Evolutionary conservation across 1,140 invertebrate species (phyloP), one percentile per base, ranked within the genome.

Genomic region (Leptonema lineaticorne): DNA sequence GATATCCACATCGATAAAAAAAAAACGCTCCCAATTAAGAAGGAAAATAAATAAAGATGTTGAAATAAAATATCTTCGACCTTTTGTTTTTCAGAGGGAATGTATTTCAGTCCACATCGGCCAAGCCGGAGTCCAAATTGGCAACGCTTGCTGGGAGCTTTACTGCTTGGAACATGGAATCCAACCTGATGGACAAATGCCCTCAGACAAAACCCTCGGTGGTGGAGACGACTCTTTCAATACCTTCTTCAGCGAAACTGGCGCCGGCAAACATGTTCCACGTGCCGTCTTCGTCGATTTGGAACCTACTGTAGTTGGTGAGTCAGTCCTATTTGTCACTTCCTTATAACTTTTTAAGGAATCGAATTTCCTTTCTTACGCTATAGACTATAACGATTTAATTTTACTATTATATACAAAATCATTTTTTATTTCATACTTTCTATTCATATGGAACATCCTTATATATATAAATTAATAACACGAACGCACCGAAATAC

Each of bases 121-220:
- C 48, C 93, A 95, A 81, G 92, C 92, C 67, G 93, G 93, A 53
- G 92, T 93, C 2, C 93, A 95, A 81, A 93, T 95, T 76, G 93
- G 92, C 70, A 94, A 94, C 78, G 91, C 91, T 59, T 89, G 88
- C 76, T 91, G 89, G 89, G 93, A 95, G 77, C 83, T 96, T 63
- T 95, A 94, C 82, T 95, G 93, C 77, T 79, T 95, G 73, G 93
- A 95, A 78, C 93, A 94, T 82, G 92, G 92, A 26, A 95, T 95
- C 76, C 91, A 94, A 78, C 92, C 92, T 50, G 92, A 95, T 82
- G 93, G 93, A 2, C 85, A 88, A 76, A 91, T 91, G 89, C 88
- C 89, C n/a, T 94, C 86, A 7, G 88, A 89, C 78, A 89, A 88
- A 77, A 87, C 84, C 63, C 79, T 88, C 69, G 85, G 85, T 1